Conservation (phyloP, 2,888 invertebrate species). For the Diarsia brunnea region DNA sequence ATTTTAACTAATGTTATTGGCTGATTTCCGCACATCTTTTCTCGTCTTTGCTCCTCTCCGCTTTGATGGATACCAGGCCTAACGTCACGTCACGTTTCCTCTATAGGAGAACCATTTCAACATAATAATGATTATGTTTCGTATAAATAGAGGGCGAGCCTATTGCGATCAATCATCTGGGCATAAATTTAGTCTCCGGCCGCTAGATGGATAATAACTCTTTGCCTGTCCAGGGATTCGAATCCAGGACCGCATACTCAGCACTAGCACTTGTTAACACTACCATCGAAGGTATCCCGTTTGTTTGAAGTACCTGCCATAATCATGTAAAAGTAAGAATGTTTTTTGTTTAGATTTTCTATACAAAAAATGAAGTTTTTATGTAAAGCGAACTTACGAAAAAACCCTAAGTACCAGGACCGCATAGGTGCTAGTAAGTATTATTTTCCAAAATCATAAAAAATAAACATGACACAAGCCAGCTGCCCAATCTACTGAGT, state of each 20-base stretch:
- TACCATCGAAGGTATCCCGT: not conserved
- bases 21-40: too few species aligned
- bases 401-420: not conserved
- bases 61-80: too few species aligned
- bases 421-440: not conserved
- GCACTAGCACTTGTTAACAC: not conserved
- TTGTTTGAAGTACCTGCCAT: not conserved
- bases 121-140: not conserved
- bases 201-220: not conserved
- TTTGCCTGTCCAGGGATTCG: not conserved
- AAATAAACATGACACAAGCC: slow-evolving; percentile 2
- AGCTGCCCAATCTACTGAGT: not conserved
- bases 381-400: not conserved
- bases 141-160: not conserved
- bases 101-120: not conserved
- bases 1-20: too few species aligned
- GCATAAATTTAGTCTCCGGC: not conserved
- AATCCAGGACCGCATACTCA: not conserved
- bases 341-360: not conserved
- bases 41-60: too few species aligned
- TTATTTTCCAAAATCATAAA: not conserved
- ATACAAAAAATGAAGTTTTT: not conserved
- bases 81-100: not conserved
- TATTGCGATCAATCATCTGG: not conserved
- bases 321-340: too few species aligned